Percentiles rank a stretch among this genome's conserved stretches.
phyloP scores from a whole-genome alignment of 2,113 vertebrate genomes.

The Tichodroma muraria region DNA sequence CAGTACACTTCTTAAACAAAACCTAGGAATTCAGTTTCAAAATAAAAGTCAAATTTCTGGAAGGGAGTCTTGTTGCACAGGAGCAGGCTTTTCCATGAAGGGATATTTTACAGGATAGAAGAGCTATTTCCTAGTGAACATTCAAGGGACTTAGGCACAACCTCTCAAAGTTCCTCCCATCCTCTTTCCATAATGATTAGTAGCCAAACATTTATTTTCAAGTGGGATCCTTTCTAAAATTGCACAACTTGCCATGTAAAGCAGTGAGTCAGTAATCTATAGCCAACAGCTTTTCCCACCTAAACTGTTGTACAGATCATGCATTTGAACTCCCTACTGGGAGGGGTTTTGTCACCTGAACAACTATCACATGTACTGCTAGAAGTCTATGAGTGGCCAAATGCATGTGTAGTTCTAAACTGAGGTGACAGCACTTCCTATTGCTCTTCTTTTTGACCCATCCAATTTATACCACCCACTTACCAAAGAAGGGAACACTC shows the following conservation, averaged over 20 bases:
- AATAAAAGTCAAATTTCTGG: background rate
- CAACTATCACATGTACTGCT: background rate
- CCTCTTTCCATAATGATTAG: background rate
- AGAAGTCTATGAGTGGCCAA: background rate
- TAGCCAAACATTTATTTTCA: background rate
- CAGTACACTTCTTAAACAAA: background rate
- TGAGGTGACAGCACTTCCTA: background rate
- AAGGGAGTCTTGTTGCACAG: background rate
- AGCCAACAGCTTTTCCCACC: background rate
- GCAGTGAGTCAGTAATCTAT: background rate
- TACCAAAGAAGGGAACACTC: background rate
- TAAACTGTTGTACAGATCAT: background rate
- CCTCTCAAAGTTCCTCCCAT: background rate
- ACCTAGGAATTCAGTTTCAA: background rate
- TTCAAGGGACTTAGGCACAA: background rate
- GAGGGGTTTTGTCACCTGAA: background rate
- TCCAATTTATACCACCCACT: background rate
- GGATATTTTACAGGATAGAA: background rate
- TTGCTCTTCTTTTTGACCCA: background rate
- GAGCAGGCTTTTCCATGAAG: background rate
- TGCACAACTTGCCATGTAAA: background rate
- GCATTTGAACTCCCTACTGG: background rate
- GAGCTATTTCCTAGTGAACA: background rate
- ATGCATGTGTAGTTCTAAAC: background rate
- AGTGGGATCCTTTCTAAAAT: background rate